Conservation (phyloP, 2,888 invertebrate species). For the Busseola fusca region DNA sequence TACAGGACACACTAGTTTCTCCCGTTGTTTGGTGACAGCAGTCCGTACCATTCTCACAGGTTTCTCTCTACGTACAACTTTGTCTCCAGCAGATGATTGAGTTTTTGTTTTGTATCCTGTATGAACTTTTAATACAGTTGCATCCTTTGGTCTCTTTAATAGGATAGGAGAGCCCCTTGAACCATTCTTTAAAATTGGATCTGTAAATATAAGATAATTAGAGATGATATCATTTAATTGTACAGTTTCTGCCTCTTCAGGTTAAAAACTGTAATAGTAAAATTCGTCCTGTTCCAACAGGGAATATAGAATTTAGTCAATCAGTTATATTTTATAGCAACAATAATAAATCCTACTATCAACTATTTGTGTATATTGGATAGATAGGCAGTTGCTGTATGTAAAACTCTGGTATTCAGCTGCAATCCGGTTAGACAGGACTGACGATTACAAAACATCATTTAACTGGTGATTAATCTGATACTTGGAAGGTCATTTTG, state of each 20-base stretch:
- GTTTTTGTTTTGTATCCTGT: constrained; percentile 71
- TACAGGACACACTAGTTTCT: constrained; percentile 86
- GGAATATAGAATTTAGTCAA: background rate
- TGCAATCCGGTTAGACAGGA: too few relatives aligned
- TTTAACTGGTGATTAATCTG: background rate
- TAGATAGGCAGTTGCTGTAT: background rate
- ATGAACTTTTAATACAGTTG: constrained; percentile 81
- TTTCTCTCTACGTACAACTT: constrained; percentile 70
- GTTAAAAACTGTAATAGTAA: background rate
- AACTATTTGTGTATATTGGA: background rate
- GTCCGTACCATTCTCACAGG: constrained; percentile 74
- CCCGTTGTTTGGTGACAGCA: constrained; percentile 76
- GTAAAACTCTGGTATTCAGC: background rate
- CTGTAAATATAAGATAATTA: constrained; percentile 65
- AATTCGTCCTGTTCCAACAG: background rate
- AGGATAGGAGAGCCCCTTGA: constrained; percentile 82
- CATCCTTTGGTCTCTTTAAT: constrained; percentile 84
- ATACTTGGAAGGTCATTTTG: background rate
- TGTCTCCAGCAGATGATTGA: constrained; percentile 56
- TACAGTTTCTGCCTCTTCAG: background rate
- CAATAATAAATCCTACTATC: background rate
- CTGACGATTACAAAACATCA: background rate
- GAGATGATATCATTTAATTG: background rate
- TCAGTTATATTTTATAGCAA: background rate
- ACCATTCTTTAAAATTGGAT: constrained; percentile 85